These are phyloP conservation scores for Sebastes hubbsi DNA, from an alignment of 2,797 vertebrate species.

Conservation along the genomic window DNA sequence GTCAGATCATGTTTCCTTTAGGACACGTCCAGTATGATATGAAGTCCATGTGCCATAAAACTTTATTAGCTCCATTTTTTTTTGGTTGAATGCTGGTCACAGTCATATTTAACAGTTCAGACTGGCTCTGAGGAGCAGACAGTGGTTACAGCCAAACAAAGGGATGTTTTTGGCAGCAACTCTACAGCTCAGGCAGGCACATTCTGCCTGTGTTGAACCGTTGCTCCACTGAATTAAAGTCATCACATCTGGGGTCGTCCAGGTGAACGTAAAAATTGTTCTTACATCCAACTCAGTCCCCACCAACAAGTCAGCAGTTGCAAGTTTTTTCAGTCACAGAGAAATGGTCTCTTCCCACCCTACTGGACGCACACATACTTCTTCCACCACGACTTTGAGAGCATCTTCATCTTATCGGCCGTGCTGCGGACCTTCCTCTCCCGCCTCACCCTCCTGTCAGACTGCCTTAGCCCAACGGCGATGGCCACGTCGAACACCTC, in stretches of 20 bases:
- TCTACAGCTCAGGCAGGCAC: neutral
- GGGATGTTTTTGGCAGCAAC: constrained; percentile 8
- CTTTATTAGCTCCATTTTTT: constrained; percentile 42
- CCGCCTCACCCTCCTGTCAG: constrained; percentile 75
- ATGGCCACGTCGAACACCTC: constrained; percentile 90
- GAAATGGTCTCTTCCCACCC: neutral
- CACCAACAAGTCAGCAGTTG: constrained; percentile 24
- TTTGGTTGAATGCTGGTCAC: constrained; percentile 61
- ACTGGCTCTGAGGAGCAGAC: constrained; percentile 37
- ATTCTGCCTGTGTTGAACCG: constrained; percentile 1
- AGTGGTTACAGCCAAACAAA: constrained; percentile 20
- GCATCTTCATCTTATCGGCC: constrained; percentile 88
- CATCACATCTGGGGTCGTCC: constrained; percentile 8
- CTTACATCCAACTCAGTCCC: constrained; percentile 39
- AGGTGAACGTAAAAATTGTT: constrained; percentile 17
- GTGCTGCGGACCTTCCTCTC: constrained; percentile 85
- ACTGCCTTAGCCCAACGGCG: constrained; percentile 80
- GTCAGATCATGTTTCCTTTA: constrained; percentile 51
- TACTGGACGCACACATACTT: constrained; percentile 88
- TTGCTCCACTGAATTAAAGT: constrained; percentile 39
- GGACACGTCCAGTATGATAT: constrained; percentile 38
- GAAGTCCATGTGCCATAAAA: constrained; percentile 35
- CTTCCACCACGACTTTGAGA: constrained; percentile 91
- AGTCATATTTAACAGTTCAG: constrained; percentile 49
- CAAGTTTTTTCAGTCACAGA: constrained; percentile 28